A percentile compares a stretch with the other conserved stretches of the same genome.
These are phyloP conservation scores for Megamerina dolium DNA, from an alignment of 2,888 invertebrate species.

Conservation along the genomic window DNA sequence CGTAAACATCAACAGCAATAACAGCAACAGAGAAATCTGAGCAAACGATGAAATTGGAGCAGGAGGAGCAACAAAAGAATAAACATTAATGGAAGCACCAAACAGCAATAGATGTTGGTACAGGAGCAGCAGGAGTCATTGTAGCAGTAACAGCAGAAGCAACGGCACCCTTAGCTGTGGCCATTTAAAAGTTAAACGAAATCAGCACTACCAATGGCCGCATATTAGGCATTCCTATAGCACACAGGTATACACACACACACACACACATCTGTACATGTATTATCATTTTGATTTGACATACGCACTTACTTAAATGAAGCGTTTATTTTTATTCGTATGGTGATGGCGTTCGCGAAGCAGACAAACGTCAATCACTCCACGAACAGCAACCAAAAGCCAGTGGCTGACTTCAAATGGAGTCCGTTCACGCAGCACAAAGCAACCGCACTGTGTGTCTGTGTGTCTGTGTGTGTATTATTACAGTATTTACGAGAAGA, in stretches of 20 bases:
- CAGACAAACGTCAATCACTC: too few relatives aligned
- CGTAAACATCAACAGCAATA: constrained; percentile 40
- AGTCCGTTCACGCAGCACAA: too few relatives aligned
- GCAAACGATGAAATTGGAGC: too few relatives aligned
- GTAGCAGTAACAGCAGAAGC: not conserved
- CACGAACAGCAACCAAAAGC: too few relatives aligned
- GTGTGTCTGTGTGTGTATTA: too few relatives aligned
- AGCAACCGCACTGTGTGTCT: too few relatives aligned
- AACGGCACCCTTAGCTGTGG: not conserved
- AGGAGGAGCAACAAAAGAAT: constrained; percentile 1
- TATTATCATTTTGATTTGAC: too few relatives aligned
- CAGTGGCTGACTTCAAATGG: too few relatives aligned
- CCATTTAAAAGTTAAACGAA: not conserved
- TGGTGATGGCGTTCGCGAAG: too few relatives aligned
- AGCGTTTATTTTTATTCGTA: too few relatives aligned
- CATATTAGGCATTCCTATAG: not conserved
- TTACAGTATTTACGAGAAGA: too few relatives aligned
- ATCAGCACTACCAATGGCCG: not conserved
- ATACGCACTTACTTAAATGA: too few relatives aligned
- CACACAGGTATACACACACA: not conserved
- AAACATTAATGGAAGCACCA: constrained; percentile 4
- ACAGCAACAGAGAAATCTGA: constrained; percentile 9
- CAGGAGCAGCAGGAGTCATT: constrained; percentile 8
- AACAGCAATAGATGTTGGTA: constrained; percentile 9
- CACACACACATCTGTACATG: not conserved